phyloP scores from a whole-genome alignment of 2,888 invertebrate genomes.

The Erebia aethiops region DNA sequence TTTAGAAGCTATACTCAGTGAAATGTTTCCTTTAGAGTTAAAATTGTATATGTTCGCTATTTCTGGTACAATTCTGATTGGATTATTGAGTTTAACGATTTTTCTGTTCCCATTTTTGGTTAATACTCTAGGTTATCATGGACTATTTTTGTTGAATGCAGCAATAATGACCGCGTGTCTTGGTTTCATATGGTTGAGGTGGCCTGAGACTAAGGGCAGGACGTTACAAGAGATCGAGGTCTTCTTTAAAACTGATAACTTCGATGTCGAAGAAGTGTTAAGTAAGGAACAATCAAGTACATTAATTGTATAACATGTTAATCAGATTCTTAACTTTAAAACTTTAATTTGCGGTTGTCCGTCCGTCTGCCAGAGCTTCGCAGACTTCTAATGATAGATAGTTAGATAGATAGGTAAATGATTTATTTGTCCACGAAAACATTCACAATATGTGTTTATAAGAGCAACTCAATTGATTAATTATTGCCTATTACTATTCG shows the following conservation, averaged over 20 bases:
- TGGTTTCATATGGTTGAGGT: neutral
- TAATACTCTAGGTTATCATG: neutral
- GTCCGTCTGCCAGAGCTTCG: no score
- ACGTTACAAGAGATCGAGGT: conserved; percentile 46
- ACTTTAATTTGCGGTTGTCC: no score
- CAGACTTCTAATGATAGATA: no score
- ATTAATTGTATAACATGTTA: neutral
- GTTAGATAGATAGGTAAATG: no score
- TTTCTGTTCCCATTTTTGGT: conserved; percentile 18
- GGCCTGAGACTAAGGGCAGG: conserved; percentile 28
- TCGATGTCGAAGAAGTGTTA: conserved; percentile 21
- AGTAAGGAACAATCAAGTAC: conserved; percentile 22
- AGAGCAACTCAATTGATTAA: no score
- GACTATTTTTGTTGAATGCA: conserved; percentile 17
- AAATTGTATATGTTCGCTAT: conserved; percentile 23
- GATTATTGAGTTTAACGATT: neutral
- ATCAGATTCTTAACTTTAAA: no score
- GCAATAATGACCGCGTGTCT: conserved; percentile 18
- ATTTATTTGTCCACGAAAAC: no score
- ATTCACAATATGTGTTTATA: no score
- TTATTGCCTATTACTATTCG: no score
- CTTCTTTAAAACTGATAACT: conserved; percentile 42
- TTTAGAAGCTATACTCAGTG: conserved; percentile 24
- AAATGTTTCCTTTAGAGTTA: conserved; percentile 29
- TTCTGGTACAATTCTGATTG: conserved; percentile 10